phyloP scores from a whole-genome alignment of 2,888 invertebrate genomes.

The Villa cingulata region DNA sequence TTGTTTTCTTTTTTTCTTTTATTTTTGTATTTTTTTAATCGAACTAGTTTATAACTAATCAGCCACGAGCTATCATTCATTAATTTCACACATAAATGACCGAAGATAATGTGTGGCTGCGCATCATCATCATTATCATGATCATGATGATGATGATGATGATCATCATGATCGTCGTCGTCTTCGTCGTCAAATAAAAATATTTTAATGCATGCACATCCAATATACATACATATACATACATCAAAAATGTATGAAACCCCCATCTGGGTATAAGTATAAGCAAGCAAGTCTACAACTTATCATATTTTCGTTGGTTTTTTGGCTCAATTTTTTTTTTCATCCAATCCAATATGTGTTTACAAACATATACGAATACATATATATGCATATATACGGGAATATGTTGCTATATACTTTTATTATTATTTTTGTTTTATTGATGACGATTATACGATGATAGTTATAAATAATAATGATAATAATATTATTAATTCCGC shows the following conservation, averaged over 20 bases:
- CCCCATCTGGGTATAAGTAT: background rate
- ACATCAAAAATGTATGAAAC: background rate
- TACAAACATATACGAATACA: too few relatives aligned
- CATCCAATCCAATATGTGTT: too few relatives aligned
- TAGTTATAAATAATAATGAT: too few relatives aligned
- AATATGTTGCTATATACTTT: too few relatives aligned
- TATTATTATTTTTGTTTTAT: too few relatives aligned
- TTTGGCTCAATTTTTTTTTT: too few relatives aligned
- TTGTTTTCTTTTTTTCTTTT: background rate
- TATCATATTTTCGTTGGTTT: too few relatives aligned
- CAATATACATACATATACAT: background rate
- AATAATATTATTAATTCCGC: too few relatives aligned
- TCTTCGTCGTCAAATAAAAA: background rate
- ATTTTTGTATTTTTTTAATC: background rate
- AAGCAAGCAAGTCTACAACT: background rate
- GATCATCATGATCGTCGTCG: too few relatives aligned
- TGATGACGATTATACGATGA: too few relatives aligned
- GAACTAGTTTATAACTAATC: background rate
- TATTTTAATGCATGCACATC: background rate
- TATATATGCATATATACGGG: too few relatives aligned
- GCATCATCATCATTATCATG: background rate
- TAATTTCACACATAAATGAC: conserved; percentile 6
- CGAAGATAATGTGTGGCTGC: conserved; percentile 1
- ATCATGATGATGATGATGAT: too few relatives aligned
- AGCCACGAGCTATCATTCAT: conserved; percentile 4